Evolutionary conservation across 2,113 vertebrate genomes (phyloP), one percentile per base, ranked within the genome.

Genomic region (Jacana jacana): DNA sequence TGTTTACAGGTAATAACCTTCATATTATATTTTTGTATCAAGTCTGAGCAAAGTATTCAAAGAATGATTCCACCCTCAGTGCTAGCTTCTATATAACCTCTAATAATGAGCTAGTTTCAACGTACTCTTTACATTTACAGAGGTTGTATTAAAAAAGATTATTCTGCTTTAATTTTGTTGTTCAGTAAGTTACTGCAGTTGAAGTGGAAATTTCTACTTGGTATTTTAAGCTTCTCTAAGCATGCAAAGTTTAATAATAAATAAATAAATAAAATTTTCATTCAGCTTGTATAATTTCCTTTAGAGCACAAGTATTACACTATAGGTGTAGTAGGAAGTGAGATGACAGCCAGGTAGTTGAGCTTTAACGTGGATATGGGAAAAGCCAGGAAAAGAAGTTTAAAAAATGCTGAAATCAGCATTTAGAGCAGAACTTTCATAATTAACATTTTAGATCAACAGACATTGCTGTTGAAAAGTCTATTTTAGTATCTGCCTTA

Each of bases 81-180:
- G 4, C 60, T 39, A 94, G 31, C n/a, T 89, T 95, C 69, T 80
- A 40, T 68, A 58, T 55, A 83, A 91, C 23, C 91, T 80, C 55
- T 89, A 71, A 88, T 76, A 78, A 91, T 61, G 22, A 64, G 31
- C 44, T 91, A 88, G 35, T 86, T 96, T 95, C 93, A 95, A 95
- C 39, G 60, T 51, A 54, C 18, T 92, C 73, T 79, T 95, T 94
- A 93, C 65, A 84, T 78, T 84, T 94, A 92, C 33, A 82, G 37
- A 81, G 37, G 25, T 72, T 3, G 3, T 71, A 91, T 40, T 60
- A 64, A 64, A 93, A 93, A 81, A 81, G 8, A 78, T 81, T 55
- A 91, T 49, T 91, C 52, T 85, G n/a, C 44, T 92, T 91, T 71
- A 80, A 84, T 81, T 84, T 75, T 71, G 39, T 57, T 90, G 24